These are phyloP conservation scores for Orthonevra nobilis DNA, from an alignment of 2,888 invertebrate species.

Conservation along the genomic window DNA sequence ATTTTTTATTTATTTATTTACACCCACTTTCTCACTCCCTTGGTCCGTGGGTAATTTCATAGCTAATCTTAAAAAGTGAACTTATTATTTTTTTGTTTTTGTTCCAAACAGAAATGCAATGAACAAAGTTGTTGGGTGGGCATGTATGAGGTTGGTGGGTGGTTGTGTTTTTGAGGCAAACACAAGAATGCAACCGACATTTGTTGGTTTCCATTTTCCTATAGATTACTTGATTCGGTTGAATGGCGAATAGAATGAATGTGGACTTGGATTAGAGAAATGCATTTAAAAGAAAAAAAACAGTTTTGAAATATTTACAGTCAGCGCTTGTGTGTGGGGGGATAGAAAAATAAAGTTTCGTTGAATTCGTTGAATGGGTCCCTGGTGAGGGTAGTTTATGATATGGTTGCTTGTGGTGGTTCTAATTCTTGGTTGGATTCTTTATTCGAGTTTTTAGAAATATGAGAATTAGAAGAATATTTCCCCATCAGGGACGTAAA, in stretches of 20 bases:
- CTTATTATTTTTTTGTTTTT: no score
- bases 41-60: slow-evolving; percentile 26
- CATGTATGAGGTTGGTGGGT: slow-evolving; percentile 10
- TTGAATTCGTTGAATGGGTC: no score
- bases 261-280: slow-evolving; percentile 5
- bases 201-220: slow-evolving; percentile 16
- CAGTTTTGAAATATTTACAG: slow-evolving; percentile 1
- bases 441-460: no score
- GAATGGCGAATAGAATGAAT: slow-evolving; percentile 3
- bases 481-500: no score
- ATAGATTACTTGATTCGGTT: slow-evolving; percentile 33
- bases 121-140: slow-evolving; percentile 10
- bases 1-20: slow-evolving; percentile 48
- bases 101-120: neutral
- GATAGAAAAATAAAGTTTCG: no score
- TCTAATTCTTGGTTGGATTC: no score
- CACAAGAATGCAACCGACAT: neutral
- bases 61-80: slow-evolving; percentile 45
- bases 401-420: no score
- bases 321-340: no score
- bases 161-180: no score
- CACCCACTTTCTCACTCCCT: neutral
- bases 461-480: no score
- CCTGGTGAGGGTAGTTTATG: no score
- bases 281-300: neutral